These are phyloP conservation scores for Callitettix versicolor DNA, from an alignment of 1,140 invertebrate species.

Conservation along the genomic window DNA sequence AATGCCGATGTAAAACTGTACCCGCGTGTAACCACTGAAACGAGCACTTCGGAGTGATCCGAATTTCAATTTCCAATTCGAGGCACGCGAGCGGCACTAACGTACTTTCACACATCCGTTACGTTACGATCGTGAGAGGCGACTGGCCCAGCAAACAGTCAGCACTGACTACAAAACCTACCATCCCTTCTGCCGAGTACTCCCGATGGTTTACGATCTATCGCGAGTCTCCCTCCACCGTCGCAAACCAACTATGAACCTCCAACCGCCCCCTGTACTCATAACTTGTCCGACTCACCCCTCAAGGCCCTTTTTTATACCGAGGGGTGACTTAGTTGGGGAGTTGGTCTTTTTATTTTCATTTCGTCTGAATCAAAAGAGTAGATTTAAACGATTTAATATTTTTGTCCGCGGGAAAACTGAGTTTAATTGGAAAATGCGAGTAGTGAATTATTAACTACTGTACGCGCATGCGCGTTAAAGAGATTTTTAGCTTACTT, in stretches of 20 bases:
- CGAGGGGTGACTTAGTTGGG: constrained; percentile 13
- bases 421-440: no score
- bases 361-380: constrained; percentile 5
- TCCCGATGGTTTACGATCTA: background rate
- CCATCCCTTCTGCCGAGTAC: background rate
- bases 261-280: background rate
- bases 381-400: constrained; percentile 10
- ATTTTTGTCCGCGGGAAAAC: background rate
- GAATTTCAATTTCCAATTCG: no score
- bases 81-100: no score
- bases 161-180: background rate
- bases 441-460: no score
- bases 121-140: no score
- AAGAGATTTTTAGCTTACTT: no score
- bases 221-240: background rate
- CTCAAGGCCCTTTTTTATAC: constrained; percentile 13
- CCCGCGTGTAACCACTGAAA: no score
- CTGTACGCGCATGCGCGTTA: no score
- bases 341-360: constrained; percentile 15
- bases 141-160: constrained; percentile 4
- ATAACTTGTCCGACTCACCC: constrained; percentile 14
- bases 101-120: no score
- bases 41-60: no score
- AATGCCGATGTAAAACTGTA: no score
- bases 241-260: constrained; percentile 11